Conservation (phyloP, 2,113 vertebrate genomes). For the Ammodytes marinus region DNA sequence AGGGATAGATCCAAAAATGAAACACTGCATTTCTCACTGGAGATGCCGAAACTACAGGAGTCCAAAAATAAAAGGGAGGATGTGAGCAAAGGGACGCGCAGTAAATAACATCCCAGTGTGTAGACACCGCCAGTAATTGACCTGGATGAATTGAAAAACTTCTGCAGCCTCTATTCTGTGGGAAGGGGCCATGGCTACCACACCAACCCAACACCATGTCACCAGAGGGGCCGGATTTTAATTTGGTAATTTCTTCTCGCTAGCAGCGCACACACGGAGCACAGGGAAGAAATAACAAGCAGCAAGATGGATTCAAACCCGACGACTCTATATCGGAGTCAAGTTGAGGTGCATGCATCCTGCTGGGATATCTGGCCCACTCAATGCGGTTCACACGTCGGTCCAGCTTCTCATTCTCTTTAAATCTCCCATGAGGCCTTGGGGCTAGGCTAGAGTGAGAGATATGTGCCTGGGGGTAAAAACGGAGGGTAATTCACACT, state of each 20-base stretch:
- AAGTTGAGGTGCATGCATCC: constrained; percentile 29
- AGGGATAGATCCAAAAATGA: background rate
- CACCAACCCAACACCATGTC: background rate
- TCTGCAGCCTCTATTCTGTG: constrained; percentile 4
- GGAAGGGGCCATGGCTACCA: constrained; percentile 2
- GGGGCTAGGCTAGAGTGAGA: constrained; percentile 55
- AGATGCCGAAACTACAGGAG: background rate
- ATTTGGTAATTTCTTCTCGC: constrained; percentile 30
- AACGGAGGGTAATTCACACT: constrained; percentile 72
- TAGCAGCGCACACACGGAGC: background rate
- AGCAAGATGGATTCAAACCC: constrained; percentile 29
- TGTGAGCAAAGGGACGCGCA: background rate
- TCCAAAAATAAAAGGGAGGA: background rate
- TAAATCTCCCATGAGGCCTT: constrained; percentile 75
- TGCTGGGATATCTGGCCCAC: constrained; percentile 47
- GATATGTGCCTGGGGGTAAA: constrained; percentile 72
- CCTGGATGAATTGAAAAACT: constrained; percentile 27
- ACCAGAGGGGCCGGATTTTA: constrained; percentile 14
- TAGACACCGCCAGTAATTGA: constrained; percentile 5
- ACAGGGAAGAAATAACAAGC: constrained; percentile 39
- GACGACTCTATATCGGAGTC: background rate
- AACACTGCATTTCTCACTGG: background rate
- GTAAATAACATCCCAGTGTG: constrained; percentile 9
- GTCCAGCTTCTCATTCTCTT: constrained; percentile 53
- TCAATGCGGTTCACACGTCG: constrained; percentile 46